Conservation (phyloP, 2,888 invertebrate genomes). For the Trimorus sp. region DNA sequence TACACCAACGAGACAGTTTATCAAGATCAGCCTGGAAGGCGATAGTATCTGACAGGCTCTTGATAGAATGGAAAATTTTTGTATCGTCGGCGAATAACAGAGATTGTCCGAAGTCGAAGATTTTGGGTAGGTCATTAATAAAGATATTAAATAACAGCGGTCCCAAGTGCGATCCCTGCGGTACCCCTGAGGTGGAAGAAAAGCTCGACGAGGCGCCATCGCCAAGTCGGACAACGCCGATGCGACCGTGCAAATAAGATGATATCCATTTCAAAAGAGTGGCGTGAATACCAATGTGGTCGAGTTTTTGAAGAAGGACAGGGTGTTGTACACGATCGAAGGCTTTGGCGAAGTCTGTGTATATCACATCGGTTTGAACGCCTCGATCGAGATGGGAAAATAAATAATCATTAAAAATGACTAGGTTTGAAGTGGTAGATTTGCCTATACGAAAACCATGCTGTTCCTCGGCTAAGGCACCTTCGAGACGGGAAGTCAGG, state of each 20-base stretch:
- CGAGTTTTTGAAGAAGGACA: neutral
- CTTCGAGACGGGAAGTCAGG: neutral
- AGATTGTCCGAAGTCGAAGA: neutral
- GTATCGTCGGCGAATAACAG: neutral
- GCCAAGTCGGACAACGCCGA: neutral
- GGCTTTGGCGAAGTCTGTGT: neutral
- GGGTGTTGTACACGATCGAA: neutral
- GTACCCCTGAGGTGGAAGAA: neutral
- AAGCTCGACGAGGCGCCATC: neutral
- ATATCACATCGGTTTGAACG: neutral
- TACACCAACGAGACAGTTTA: neutral
- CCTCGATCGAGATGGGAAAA: neutral
- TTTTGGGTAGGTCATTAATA: neutral
- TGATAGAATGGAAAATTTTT: neutral
- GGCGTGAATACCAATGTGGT: neutral
- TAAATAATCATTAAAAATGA: neutral
- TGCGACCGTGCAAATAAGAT: neutral
- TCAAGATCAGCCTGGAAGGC: neutral
- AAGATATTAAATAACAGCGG: constrained; percentile 19
- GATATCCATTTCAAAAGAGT: neutral
- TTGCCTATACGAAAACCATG: neutral
- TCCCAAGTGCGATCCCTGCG: constrained; percentile 2
- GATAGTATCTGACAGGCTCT: neutral
- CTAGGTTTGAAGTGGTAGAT: neutral
- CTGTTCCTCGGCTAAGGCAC: neutral